Conservation (phyloP, 2,888 invertebrate genomes). For the Biston betularia region DNA sequence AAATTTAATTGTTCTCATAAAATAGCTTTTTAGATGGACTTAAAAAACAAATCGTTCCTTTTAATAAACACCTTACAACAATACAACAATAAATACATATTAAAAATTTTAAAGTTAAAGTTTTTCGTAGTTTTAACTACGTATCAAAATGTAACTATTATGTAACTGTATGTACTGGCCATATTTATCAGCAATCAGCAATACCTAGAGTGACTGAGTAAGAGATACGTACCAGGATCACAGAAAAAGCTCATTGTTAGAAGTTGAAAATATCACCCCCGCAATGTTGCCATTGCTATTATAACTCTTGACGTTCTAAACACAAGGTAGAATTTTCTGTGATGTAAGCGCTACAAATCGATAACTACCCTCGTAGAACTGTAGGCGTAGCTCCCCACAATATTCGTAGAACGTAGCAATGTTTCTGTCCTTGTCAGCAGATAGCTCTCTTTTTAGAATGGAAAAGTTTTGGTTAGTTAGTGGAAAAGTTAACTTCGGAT, state of each 20-base stretch:
- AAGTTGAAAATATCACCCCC: slow-evolving; percentile 28
- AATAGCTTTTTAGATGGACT: too few species aligned
- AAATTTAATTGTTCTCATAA: too few species aligned
- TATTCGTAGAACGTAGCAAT: slow-evolving; percentile 24
- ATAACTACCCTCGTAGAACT: slow-evolving; percentile 59
- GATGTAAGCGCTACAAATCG: slow-evolving; percentile 55
- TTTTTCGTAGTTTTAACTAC: not conserved
- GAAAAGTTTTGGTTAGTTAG: not conserved
- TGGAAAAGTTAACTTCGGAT: not conserved
- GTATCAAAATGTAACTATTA: not conserved
- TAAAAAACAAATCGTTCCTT: too few species aligned
- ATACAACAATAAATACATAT: too few species aligned
- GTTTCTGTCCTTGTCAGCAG: slow-evolving; percentile 53
- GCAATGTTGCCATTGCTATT: slow-evolving; percentile 35
- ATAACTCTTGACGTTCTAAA: not conserved
- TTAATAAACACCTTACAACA: too few species aligned
- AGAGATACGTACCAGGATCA: slow-evolving; percentile 28
- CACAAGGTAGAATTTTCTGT: slow-evolving; percentile 43
- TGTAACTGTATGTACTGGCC: too few species aligned
- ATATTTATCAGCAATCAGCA: not conserved
- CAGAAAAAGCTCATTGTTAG: slow-evolving; percentile 4
- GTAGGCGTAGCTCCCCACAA: slow-evolving; percentile 55
- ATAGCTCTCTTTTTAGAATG: slow-evolving; percentile 41
- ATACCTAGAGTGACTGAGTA: not conserved
- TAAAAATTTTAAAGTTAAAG: not conserved